Evolutionary conservation across 2,113 vertebrate genomes (phyloP), one percentile per base, ranked within the genome.

Genomic region (Lontra canadensis): DNA sequence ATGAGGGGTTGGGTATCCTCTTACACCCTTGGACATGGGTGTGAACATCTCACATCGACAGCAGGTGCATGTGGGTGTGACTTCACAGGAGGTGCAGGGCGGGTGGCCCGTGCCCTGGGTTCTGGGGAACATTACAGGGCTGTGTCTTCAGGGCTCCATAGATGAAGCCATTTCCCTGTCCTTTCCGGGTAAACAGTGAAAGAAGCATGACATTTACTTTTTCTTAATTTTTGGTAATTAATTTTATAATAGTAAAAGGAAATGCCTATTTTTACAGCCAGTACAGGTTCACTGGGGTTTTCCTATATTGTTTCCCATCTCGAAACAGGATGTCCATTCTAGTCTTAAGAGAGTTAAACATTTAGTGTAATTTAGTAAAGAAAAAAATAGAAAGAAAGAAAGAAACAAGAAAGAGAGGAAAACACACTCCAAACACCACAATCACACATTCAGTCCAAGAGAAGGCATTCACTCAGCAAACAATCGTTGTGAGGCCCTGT

Each of bases 401-500:
- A 23, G 34, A 17, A 17, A 59, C 3, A 61, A 61, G 20, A 21
- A 59, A 23, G 21, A 61, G 59, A 61, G 25, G 25, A 44, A 26
- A 61, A 61, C 23, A 1, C 17, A 2, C 17, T 15, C 6, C 8
- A 18, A 65, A 63, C 36, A n/a, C 59, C 29, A 18, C 6, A 21
- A 10, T 25, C 10, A 1, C 21, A 36, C 14, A 14, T 8, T 23
- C 13, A 2, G 67, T 6, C 0, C 25, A 1, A 29, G 39, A 26
- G 42, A 26, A 6, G 52, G 4, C 14, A 7, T 26, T 36, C 0
- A 4, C 29, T 67, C 13, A 47, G 31, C 18, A 7, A 36, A 11
- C 2, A 4, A 0, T 29, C 6, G 0, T 11, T 7, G 34, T 0
- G 21, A 15, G 44, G 11, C 61, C 9, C 4, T 4, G 52, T 2